A percentile compares a stretch with the other conserved stretches of the same genome.
These are phyloP conservation scores for Sebastes taczanowskii DNA, from an alignment of 2,797 vertebrate species.

Conservation along the genomic window DNA sequence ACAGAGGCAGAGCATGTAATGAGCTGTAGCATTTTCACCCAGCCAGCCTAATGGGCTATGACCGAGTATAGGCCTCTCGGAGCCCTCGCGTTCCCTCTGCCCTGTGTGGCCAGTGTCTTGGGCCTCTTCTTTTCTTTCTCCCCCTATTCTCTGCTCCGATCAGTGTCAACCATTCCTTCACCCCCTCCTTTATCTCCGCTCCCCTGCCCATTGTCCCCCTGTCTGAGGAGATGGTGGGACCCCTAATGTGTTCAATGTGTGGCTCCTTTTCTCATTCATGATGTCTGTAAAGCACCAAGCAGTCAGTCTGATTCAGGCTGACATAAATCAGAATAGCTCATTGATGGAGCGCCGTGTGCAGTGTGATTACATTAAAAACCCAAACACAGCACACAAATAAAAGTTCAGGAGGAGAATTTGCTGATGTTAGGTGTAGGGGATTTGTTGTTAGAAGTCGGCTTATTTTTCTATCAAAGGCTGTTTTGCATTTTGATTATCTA, in stretches of 20 bases:
- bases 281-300: constrained; percentile 62
- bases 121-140: constrained; percentile 58
- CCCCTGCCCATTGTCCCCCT: constrained; percentile 64
- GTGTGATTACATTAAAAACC: constrained; percentile 68
- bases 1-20: constrained; percentile 86
- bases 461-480: constrained; percentile 74
- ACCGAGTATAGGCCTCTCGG: constrained; percentile 73
- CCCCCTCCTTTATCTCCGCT: constrained; percentile 62
- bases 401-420: constrained; percentile 72
- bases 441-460: constrained; percentile 73
- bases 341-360: constrained; percentile 57
- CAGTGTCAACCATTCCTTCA: constrained; percentile 59
- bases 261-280: constrained; percentile 77
- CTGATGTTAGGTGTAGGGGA: constrained; percentile 76
- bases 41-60: constrained; percentile 84
- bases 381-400: constrained; percentile 66
- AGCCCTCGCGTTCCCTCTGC: constrained; percentile 62
- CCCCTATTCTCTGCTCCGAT: constrained; percentile 47
- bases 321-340: constrained; percentile 69
- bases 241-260: constrained; percentile 74
- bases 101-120: constrained; percentile 65
- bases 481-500: constrained; percentile 84
- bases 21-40: constrained; percentile 82
- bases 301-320: constrained; percentile 69
- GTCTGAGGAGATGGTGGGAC: constrained; percentile 71